Evolutionary conservation across 2,888 invertebrate genomes (phyloP).

Genomic region (Panzeria rudis): DNA sequence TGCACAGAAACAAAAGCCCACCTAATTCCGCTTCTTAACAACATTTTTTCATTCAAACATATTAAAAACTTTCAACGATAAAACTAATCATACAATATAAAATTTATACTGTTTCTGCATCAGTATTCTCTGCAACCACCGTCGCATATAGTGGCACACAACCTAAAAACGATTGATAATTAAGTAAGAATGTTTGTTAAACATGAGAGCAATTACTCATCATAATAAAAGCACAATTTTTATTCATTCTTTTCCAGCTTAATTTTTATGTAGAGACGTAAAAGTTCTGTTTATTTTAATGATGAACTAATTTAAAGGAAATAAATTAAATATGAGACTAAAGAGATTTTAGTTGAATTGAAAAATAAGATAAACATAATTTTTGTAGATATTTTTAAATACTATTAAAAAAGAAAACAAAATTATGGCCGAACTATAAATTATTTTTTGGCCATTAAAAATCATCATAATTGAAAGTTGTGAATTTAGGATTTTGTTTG

Average conservation of each 20-base stretch:
- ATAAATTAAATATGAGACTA: slow-evolving; percentile 4
- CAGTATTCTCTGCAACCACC: neutral
- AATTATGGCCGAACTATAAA: too few species aligned
- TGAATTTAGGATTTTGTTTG: too few species aligned
- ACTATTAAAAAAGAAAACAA: neutral
- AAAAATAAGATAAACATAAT: neutral
- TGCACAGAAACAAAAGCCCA: too few species aligned
- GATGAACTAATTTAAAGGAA: neutral
- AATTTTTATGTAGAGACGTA: slow-evolving; percentile 21
- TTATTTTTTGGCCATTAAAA: too few species aligned
- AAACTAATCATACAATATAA: too few species aligned
- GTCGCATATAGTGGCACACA: neutral
- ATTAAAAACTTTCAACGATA: too few species aligned
- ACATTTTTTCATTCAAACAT: too few species aligned
- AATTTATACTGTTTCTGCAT: too few species aligned
- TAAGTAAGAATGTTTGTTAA: slow-evolving; percentile 62
- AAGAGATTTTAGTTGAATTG: neutral
- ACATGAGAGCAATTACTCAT: slow-evolving; percentile 66
- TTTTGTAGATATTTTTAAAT: neutral
- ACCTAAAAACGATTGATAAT: slow-evolving; percentile 47
- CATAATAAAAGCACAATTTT: slow-evolving; percentile 52
- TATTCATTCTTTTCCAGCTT: slow-evolving; percentile 19
- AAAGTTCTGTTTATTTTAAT: slow-evolving; percentile 23
- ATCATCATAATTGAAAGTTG: too few species aligned
- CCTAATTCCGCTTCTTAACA: too few species aligned